Base-by-base conservation (phyloP, 2,797 vertebrate genomes). In the Momotus momota region DNA sequence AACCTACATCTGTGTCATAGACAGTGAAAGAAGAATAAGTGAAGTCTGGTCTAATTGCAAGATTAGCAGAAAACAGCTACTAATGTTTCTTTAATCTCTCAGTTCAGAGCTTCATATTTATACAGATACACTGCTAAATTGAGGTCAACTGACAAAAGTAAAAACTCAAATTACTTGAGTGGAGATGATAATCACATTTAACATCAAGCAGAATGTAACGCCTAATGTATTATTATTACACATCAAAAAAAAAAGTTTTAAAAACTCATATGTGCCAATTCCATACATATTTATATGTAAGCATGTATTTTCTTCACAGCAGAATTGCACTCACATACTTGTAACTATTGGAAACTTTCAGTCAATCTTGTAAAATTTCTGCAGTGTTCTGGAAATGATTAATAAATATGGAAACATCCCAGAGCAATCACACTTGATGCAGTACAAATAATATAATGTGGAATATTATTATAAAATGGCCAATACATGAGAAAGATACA, bases 161-260 rank as follows among this genome's bases (percentile, higher is more conserved):
- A 86, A 79, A 93, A 62, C 57, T 93, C 43, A 78, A 54, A 86
- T 90, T 91, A 81, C 58, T 86, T 72, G 46, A 86, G 58, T 58
- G 54, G 41, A 90, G 73, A 93, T 65, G 46, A 93, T 78, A 84
- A 88, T 69, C 66, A 58, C 11, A 3, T 79, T 86, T 84, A 88
- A 75, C 40, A 90, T 72, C 26, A 92, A 71, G 43, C 18, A 86
- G 46, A 92, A 94, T 64, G 27, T 51, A 97, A 83, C 16, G 51
- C 20, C 58, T 58, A 70, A 90, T 69, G 61, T 67, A 93, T 79
- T 90, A 51, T 29, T 86, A 71, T 46, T 78, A 71, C 10, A 54
- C 7, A 81, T 58, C 17, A 46, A 83, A 71, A 88, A 81, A 81
- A 40, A 80, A 45, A 65, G 29, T 85, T 62, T 64, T 54, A 69